Evolutionary conservation across 2,113 vertebrate genomes (phyloP).

Genomic region (Centrocercus urophasianus): DNA sequence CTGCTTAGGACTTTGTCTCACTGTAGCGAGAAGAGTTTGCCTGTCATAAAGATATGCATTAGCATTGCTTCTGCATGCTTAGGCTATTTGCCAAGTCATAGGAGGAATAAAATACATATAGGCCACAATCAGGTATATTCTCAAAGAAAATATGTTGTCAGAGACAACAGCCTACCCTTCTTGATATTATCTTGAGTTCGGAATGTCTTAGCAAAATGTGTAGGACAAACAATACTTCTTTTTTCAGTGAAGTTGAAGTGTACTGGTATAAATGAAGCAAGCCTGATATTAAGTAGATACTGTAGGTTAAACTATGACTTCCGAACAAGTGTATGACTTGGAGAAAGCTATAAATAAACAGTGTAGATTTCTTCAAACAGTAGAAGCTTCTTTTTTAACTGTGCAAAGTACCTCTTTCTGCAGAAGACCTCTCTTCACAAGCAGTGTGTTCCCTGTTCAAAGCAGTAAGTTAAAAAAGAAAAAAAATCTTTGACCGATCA

Average conservation of each 20-base stretch:
- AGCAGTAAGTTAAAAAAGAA: neutral
- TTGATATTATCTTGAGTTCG: neutral
- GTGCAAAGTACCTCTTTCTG: neutral
- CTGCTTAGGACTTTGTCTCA: neutral
- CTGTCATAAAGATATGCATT: neutral
- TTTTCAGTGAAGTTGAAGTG: conserved; percentile 4
- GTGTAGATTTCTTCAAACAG: neutral
- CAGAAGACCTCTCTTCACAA: neutral
- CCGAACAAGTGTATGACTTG: neutral
- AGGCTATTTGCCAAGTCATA: neutral
- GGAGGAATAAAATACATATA: neutral
- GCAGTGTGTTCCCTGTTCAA: neutral
- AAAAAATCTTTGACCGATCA: neutral
- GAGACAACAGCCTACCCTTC: neutral
- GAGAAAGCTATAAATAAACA: conserved; percentile 45
- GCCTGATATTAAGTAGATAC: neutral
- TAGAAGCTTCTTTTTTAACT: conserved; percentile 23
- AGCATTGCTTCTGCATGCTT: neutral
- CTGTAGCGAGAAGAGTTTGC: neutral
- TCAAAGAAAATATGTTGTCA: neutral
- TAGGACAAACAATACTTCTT: neutral
- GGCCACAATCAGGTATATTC: neutral
- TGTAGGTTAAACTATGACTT: neutral
- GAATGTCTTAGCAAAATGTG: neutral
- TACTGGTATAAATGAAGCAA: conserved; percentile 6